Conservation (phyloP, 1,140 invertebrate species). For the Drosophila willistoni region DNA sequence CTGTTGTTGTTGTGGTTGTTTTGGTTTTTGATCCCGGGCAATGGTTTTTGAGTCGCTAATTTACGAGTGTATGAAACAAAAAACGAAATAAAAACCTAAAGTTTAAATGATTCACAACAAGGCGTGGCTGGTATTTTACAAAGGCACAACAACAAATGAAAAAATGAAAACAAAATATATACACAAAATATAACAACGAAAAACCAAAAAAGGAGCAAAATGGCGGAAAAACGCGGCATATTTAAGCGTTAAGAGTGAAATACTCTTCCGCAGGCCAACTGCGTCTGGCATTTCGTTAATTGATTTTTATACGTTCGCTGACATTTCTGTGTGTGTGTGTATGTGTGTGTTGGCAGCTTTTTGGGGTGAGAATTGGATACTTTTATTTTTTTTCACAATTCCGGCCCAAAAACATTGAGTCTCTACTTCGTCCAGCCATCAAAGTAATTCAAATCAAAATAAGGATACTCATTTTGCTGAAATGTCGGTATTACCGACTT, state of each 20-base stretch:
- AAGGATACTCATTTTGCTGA: too few relatives aligned
- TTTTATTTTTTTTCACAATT: neutral
- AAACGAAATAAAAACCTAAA: neutral
- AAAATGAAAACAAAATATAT: neutral
- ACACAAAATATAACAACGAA: neutral
- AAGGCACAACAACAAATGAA: slow-evolving; percentile 10
- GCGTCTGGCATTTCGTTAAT: slow-evolving; percentile 28
- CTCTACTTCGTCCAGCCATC: too few relatives aligned
- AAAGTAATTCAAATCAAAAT: too few relatives aligned
- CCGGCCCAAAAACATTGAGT: neutral
- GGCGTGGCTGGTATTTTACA: slow-evolving; percentile 18
- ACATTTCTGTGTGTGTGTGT: slow-evolving; percentile 16
- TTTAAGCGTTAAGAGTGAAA: slow-evolving; percentile 24
- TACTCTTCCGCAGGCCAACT: slow-evolving; percentile 26
- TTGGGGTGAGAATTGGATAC: neutral
- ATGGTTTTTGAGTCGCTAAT: slow-evolving; percentile 23
- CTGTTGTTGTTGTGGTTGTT: neutral
- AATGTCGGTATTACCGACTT: too few relatives aligned
- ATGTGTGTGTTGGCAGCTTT: neutral
- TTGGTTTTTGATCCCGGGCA: slow-evolving; percentile 16
- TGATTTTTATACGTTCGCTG: slow-evolving; percentile 25
- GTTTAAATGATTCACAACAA: slow-evolving; percentile 18
- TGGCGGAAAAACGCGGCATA: slow-evolving; percentile 11
- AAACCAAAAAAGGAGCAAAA: neutral
- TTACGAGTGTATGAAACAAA: slow-evolving; percentile 12